Evolutionary conservation across 2,888 invertebrate species (phyloP), one percentile per base, ranked within the genome.

Genomic region (Phortica magna): DNA sequence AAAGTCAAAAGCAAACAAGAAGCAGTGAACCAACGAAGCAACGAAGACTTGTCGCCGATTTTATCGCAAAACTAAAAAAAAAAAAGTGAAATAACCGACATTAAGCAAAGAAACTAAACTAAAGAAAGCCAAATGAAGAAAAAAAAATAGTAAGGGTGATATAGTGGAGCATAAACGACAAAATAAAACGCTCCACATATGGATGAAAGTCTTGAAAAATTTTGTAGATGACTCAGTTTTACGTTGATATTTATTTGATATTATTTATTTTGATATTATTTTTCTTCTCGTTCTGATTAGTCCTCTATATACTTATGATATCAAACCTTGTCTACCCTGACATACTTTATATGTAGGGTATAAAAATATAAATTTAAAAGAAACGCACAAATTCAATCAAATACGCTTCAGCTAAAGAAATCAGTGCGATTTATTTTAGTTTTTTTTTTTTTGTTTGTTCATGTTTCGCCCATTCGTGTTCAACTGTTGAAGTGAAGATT

Each of bases 31-130:
- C 22, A 65, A 31, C 14, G 9, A 31, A 41, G 41, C 39, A 12
- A 10, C 65, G 17, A 41, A 65, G 39, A 65, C 65, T 19, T 65
- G 65, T 39, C 31, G 65, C 41, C 41, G 65, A 65, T 65, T 65
- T 65, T 65, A 65, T 65, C 65, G 65, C 65, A 10, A 61, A 61
- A 17, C 22, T 22, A n/a, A 61, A 61, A 22, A 19, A 55, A 55
- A n/a, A 1, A 61, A 61, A 22, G 10, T 2, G 5, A 59, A 17
- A 59, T 12, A 61, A 61, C 1, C 48, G 14, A 61, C 0, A 61
- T 22, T 6, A 39, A 31, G 41, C 65, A 39, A 65, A 65, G 41
- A 65, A 65, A 65, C 9, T 5, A 39, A 10, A 39, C 41, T 59
- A 41, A 65, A 65, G 10, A 65, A 14, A 65, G 7, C 9, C 7